phyloP scores from a whole-genome alignment of 1,140 invertebrate genomes.

The Bombus sylvicola region DNA sequence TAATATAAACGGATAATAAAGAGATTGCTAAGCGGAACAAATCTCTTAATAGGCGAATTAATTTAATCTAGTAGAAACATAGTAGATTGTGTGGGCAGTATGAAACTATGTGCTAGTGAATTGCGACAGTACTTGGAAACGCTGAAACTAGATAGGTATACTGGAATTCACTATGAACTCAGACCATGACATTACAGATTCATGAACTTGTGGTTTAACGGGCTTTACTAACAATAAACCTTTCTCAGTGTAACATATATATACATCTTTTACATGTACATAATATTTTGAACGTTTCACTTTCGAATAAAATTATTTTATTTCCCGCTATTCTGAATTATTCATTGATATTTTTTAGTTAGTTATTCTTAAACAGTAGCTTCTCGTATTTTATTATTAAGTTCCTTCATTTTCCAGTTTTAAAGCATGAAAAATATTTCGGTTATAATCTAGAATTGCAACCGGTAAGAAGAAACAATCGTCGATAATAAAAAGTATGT shows the following conservation, averaged over 20 bases:
- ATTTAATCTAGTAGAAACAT: conserved; percentile 20
- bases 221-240: conserved; percentile 38
- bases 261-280: no score
- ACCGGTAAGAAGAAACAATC: neutral
- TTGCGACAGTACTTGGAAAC: conserved; percentile 54
- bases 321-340: no score
- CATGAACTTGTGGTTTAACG: conserved; percentile 52
- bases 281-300: no score
- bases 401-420: no score
- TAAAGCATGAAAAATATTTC: no score
- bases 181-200: conserved; percentile 57
- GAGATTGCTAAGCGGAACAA: neutral
- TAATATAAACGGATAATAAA: neutral
- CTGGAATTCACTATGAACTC: conserved; percentile 50
- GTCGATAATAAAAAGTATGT: neutral
- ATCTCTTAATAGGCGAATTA: conserved; percentile 11
- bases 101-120: conserved; percentile 49
- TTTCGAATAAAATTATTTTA: no score
- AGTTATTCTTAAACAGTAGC: no score
- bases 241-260: conserved; percentile 4
- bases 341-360: no score
- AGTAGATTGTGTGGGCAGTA: conserved; percentile 50
- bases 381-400: no score
- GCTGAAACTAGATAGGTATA: conserved; percentile 46
- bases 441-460: neutral